Base-by-base conservation (phyloP, 2,888 invertebrate species). In the Creontiades dilutus region DNA sequence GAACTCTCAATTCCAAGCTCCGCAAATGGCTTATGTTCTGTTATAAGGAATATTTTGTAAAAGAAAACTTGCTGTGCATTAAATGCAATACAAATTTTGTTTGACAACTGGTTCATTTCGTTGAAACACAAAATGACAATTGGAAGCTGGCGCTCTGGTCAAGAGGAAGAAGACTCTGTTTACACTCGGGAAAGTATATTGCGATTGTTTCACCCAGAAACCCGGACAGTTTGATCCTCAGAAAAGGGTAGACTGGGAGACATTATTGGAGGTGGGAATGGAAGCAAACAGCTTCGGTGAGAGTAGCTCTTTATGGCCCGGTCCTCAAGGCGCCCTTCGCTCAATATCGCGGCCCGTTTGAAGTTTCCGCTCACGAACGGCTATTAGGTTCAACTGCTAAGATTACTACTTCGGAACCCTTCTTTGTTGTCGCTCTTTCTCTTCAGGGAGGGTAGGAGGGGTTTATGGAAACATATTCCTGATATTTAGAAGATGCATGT, bases 311-410 rank as follows among this genome's bases (percentile, higher is more conserved):
- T 88, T 88, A 88, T 88, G 78, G 86, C 28, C 76, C 48, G 80
- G 76, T 80, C 61, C 88, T 78, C 88, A 7, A 61, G 85, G 85
- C 85, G 57, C 85, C 80, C 88, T 78, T 27, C 52, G 88, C 78
- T 37, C 88, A 88, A 88, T 88, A 88, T 78, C 88, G 88, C 55
- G 76, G 52, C 13, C 37, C 88, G 78, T 88, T 88, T 88, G 88
- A 88, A 88, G 78, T 88, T 88, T 76, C 88, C 88, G 61, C 88
- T 88, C 88, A 88, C 88, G 80, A 68, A 88, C 76, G 80, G 28
- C 88, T 88, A 80, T 88, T 88, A 78, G 88, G 52, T 48, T 48
- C 52, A 78, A 80, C 52, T 52, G 88, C 78, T 52, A 46, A 88
- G 80, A 78, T 88, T 88, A 86, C 86, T 13, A 47, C 82, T 82